Evolutionary conservation across 2,113 vertebrate species (phyloP).

Genomic region (Nothoprocta perdicaria): DNA sequence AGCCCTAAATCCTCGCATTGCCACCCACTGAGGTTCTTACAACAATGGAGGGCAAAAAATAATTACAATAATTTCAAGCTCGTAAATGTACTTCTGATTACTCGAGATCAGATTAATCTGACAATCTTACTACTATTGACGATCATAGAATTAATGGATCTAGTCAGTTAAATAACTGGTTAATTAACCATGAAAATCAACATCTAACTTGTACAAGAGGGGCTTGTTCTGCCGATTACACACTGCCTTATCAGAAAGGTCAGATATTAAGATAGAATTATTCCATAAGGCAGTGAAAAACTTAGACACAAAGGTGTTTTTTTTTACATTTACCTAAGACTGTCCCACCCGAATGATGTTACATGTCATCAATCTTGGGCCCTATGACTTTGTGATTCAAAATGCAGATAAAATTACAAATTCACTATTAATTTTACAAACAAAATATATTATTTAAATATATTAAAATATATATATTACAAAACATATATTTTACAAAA

Average conservation of each 20-base stretch:
- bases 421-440: background rate
- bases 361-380: background rate
- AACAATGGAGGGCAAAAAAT: background rate
- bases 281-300: fast-evolving
- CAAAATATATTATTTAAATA: no score
- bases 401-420: background rate
- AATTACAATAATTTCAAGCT: background rate
- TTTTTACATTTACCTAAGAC: background rate
- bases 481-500: background rate
- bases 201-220: background rate
- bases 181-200: slow-evolving; percentile 13
- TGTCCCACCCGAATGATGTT: fast-evolving
- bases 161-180: background rate
- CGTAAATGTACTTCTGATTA: slow-evolving; percentile 9
- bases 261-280: background rate
- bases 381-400: background rate
- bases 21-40: background rate
- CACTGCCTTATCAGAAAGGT: background rate
- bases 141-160: background rate
- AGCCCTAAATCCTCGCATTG: slow-evolving; percentile 1
- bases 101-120: background rate
- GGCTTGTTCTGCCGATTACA: background rate
- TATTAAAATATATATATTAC: no score
- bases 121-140: background rate
- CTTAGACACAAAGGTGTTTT: background rate